Base-by-base conservation (phyloP, 2,888 invertebrate genomes). In the Achlya flavicornis region DNA sequence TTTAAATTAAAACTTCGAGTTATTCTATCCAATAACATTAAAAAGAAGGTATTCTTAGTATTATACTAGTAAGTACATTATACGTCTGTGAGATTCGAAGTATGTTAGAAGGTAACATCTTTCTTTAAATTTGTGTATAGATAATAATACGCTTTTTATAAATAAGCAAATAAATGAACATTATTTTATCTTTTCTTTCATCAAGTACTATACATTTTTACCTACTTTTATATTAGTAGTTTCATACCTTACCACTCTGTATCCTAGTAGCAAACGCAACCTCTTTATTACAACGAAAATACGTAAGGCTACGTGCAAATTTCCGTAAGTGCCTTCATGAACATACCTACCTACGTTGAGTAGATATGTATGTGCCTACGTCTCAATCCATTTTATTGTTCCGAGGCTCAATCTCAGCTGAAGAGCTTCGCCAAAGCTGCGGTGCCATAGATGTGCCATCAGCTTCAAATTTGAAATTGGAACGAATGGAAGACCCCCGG, bases 391-490 rank as follows among this genome's bases (percentile, higher is more conserved):
- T 67, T 74, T 76, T 76, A 74, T 73, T 65, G 69, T 65, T 53
- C 63, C 68, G 72, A 74, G 68, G 71, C 79, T 73, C 78, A 83
- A 81, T 80, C 79, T 78, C 75, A 66, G 69, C 70, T 74, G 69
- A 66, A 73, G 72, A 77, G 76, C 68, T 72, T 73, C 72, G 64
- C 70, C 71, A 74, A 85, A 83, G 85, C 85, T 88, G 90, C 84
- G 90, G 89, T 87, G 70, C 83, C 87, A 89, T 87, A 90, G 87
- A 89, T 86, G 86, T 82, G 80, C 85, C 88, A 86, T 89, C 89
- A 89, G 89, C 89, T 90, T 89, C 89, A 93, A 93, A 93, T 93
- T 93, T 92, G 87, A 91, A 93, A 93, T 93, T 93, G 92, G 93
- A 92, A 93, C 90, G 92, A 92, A 92, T 88, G 87, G 88, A 90